Evolutionary conservation across 2,797 vertebrate genomes (phyloP).

Genomic region (Heliangelus exortis): DNA sequence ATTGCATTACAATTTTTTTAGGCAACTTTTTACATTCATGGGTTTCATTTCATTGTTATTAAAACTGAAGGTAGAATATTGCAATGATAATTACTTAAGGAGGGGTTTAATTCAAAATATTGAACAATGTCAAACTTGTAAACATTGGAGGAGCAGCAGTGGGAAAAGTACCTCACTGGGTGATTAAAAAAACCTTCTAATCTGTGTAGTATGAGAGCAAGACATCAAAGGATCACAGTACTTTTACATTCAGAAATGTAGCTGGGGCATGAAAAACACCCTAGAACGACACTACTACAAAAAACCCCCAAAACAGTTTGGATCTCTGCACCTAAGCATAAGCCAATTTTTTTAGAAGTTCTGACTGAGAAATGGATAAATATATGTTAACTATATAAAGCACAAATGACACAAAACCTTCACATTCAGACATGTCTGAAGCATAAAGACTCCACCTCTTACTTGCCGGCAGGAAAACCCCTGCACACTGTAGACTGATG

Average conservation of each 20-base stretch:
- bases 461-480: not conserved
- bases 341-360: not conserved
- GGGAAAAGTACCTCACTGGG: not conserved
- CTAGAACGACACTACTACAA: not conserved
- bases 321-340: not conserved
- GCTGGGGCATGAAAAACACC: not conserved
- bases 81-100: not conserved
- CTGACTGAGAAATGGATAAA: not conserved
- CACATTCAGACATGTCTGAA: not conserved
- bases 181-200: not conserved
- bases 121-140: not conserved
- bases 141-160: not conserved
- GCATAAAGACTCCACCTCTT: not conserved
- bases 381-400: not conserved
- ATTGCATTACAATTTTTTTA: not conserved
- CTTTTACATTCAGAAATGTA: not conserved
- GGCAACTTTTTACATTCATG: not conserved
- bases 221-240: not conserved
- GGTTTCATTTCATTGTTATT: not conserved
- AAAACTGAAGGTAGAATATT: not conserved
- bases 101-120: not conserved
- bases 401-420: not conserved
- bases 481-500: not conserved
- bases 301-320: not conserved
- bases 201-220: not conserved